phyloP scores from a whole-genome alignment of 1,140 invertebrate genomes.

The Zaprionus ghesquierei region DNA sequence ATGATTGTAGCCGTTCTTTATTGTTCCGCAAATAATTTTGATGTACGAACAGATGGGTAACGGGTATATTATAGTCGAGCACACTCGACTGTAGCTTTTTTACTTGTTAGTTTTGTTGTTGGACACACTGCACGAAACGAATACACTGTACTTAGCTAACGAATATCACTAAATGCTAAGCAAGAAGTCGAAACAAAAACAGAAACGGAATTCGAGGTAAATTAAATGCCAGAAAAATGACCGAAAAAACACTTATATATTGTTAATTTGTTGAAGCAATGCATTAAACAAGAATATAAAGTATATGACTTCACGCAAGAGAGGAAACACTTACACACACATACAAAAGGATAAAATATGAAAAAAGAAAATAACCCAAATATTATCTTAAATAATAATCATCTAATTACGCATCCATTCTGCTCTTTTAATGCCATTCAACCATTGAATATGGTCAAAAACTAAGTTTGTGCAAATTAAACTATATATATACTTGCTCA shows the following conservation, averaged over 20 bases:
- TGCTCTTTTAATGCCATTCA: too few species aligned
- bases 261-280: slow-evolving; percentile 34
- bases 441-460: too few species aligned
- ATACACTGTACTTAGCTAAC: slow-evolving; percentile 18
- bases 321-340: background rate
- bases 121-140: slow-evolving; percentile 17
- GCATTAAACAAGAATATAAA: background rate
- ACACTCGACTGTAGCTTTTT: too few species aligned
- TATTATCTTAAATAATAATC: slow-evolving; percentile 5
- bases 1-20: too few species aligned
- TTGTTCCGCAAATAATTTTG: too few species aligned
- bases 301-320: background rate
- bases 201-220: background rate
- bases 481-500: too few species aligned
- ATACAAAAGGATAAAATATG: background rate
- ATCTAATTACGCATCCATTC: slow-evolving; percentile 25
- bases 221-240: background rate
- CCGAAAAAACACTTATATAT: slow-evolving; percentile 26
- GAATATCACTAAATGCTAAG: slow-evolving; percentile 74
- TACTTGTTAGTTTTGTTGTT: slow-evolving; percentile 57
- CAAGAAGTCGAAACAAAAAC: slow-evolving; percentile 21
- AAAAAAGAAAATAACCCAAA: background rate
- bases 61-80: too few species aligned
- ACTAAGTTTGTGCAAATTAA: too few species aligned
- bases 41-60: too few species aligned